Evolutionary conservation across 2,888 invertebrate species (phyloP).

Genomic region (Adineta ricciae): DNA sequence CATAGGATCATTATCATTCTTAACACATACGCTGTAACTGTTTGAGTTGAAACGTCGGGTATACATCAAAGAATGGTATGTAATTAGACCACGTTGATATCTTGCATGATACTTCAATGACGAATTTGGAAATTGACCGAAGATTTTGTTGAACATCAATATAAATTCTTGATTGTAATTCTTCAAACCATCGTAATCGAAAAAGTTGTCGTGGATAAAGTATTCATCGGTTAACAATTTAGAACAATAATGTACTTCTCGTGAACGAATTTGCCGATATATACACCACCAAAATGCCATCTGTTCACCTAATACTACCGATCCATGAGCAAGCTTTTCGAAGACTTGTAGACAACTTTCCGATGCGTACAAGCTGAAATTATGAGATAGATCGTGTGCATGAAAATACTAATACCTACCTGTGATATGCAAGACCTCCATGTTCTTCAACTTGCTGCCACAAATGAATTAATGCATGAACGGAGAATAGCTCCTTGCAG

Average conservation of each 20-base stretch:
- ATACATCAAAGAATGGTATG: not conserved
- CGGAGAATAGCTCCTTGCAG: not conserved
- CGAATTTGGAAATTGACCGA: not conserved
- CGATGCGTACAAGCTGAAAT: not conserved
- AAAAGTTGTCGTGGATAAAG: not conserved
- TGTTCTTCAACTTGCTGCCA: not conserved
- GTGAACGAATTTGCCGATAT: not conserved
- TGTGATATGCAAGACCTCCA: not conserved
- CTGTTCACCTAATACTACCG: not conserved
- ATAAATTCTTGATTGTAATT: not conserved
- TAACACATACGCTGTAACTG: not conserved
- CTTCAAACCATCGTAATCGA: not conserved
- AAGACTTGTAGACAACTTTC: not conserved
- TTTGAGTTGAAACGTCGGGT: not conserved
- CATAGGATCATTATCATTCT: not conserved
- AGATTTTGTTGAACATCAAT: not conserved
- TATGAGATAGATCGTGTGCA: too few species aligned
- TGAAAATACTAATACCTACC: not conserved
- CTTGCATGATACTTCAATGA: not conserved
- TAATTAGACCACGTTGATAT: not conserved
- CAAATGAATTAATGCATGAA: not conserved
- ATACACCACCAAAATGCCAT: not conserved
- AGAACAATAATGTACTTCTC: not conserved
- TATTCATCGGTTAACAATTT: not conserved
- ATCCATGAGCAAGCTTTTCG: not conserved